These are phyloP conservation scores for Colletes latitarsis DNA, from an alignment of 1,140 invertebrate species.

Conservation along the genomic window DNA sequence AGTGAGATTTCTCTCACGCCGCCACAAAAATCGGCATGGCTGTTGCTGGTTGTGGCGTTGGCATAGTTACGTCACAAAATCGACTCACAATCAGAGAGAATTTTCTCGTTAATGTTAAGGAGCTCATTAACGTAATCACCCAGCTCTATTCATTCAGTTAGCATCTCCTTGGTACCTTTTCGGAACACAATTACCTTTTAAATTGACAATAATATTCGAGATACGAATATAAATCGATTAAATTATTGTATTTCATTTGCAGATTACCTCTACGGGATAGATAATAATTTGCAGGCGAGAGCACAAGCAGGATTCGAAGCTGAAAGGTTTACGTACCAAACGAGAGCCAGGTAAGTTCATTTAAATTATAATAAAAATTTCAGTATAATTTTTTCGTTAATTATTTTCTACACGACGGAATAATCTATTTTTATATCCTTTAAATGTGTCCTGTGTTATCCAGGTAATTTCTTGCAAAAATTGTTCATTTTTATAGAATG, in stretches of 20 bases:
- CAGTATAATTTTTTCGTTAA: background rate
- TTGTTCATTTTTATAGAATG: no score
- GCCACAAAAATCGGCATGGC: slow-evolving; percentile 16
- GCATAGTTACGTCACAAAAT: slow-evolving; percentile 36
- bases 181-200: background rate
- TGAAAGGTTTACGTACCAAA: slow-evolving; percentile 75
- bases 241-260: slow-evolving; percentile 43
- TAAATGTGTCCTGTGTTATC: no score
- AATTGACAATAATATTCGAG: background rate
- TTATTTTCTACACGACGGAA: no score
- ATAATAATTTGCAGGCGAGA: slow-evolving; percentile 79
- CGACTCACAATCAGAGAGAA: slow-evolving; percentile 3
- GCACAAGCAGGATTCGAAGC: slow-evolving; percentile 77
- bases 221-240: background rate
- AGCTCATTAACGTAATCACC: slow-evolving; percentile 19
- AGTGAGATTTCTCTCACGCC: slow-evolving; percentile 55
- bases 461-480: no score
- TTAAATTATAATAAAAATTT: background rate
- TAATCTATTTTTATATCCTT: no score
- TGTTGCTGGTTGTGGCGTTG: slow-evolving; percentile 27
- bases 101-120: slow-evolving; percentile 14
- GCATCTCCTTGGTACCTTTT: background rate
- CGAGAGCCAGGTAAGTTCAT: slow-evolving; percentile 69
- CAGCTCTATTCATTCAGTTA: background rate
- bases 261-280: slow-evolving; percentile 79